These are phyloP conservation scores for Ageneiosus marmoratus DNA, from an alignment of 2,113 vertebrate species.

Conservation along the genomic window DNA sequence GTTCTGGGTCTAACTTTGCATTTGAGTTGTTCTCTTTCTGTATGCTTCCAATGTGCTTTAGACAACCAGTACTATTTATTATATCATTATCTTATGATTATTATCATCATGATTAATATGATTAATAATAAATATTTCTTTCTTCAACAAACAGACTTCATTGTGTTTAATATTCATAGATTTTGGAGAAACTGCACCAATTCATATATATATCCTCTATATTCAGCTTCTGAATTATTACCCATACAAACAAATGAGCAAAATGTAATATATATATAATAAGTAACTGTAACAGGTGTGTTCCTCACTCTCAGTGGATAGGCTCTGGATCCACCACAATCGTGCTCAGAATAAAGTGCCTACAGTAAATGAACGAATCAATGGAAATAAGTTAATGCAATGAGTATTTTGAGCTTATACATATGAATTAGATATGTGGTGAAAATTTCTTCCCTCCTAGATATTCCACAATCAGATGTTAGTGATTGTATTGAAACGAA, in stretches of 20 bases:
- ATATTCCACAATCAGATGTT: too few relatives aligned
- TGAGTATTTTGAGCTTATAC: neutral
- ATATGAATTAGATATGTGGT: too few relatives aligned
- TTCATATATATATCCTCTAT: neutral
- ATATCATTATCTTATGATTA: constrained; percentile 71
- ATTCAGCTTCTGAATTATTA: neutral
- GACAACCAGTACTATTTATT: constrained; percentile 75
- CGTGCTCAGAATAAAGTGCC: neutral
- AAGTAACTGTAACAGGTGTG: neutral
- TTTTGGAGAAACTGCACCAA: neutral
- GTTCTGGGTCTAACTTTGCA: constrained; percentile 60
- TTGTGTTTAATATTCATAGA: constrained; percentile 3
- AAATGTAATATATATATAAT: neutral
- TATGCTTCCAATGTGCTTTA: constrained; percentile 73
- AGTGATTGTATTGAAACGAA: too few relatives aligned
- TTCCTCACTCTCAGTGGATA: neutral
- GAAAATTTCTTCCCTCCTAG: too few relatives aligned
- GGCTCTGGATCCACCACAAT: neutral
- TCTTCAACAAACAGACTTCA: constrained; percentile 59
- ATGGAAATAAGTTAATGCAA: neutral
- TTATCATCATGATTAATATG: constrained; percentile 69
- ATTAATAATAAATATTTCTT: constrained; percentile 77
- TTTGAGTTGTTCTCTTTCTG: constrained; percentile 66
- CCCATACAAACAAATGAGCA: neutral
- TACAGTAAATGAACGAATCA: neutral